A percentile compares a stretch with the other conserved stretches of the same genome.
These are phyloP conservation scores for Orthosia cruda DNA, from an alignment of 2,888 invertebrate genomes.

Conservation along the genomic window DNA sequence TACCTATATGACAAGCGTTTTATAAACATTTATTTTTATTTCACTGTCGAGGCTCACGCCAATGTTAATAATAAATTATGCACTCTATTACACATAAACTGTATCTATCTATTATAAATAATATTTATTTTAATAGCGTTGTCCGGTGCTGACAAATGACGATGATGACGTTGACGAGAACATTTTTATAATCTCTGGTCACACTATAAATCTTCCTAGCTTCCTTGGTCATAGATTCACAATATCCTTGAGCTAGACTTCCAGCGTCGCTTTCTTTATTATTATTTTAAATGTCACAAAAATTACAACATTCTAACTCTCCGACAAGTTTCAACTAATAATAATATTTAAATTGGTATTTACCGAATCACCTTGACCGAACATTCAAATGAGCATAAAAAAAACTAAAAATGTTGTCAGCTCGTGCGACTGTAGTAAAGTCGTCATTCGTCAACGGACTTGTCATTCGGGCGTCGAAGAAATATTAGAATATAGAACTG, in stretches of 20 bases:
- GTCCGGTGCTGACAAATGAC: slow-evolving; percentile 8
- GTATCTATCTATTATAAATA: slow-evolving; percentile 19
- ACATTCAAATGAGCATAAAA: slow-evolving; percentile 50
- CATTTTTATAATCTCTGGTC: slow-evolving; percentile 1
- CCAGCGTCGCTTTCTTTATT: neutral
- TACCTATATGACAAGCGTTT: slow-evolving; percentile 19
- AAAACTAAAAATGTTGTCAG: slow-evolving; percentile 39
- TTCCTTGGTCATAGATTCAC: slow-evolving; percentile 12
- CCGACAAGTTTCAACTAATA: slow-evolving; percentile 18
- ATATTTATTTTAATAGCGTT: slow-evolving; percentile 34
- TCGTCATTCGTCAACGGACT: slow-evolving; percentile 52
- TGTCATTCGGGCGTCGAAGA: slow-evolving; percentile 60
- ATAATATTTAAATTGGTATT: slow-evolving; percentile 44
- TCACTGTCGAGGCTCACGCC: slow-evolving; percentile 35
- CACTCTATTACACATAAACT: slow-evolving; percentile 24
- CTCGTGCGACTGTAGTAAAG: slow-evolving; percentile 7
- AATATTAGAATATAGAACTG: slow-evolving; percentile 67
- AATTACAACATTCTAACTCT: slow-evolving; percentile 14
- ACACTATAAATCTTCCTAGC: neutral
- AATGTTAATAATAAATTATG: slow-evolving; percentile 31
- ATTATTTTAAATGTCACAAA: slow-evolving; percentile 27
- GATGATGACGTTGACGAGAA: slow-evolving; percentile 3
- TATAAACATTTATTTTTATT: slow-evolving; percentile 43
- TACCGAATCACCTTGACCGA: slow-evolving; percentile 66
- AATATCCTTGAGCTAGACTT: neutral